Conservation (phyloP, 2,113 vertebrate genomes). For the Nansenia antarctica region DNA sequence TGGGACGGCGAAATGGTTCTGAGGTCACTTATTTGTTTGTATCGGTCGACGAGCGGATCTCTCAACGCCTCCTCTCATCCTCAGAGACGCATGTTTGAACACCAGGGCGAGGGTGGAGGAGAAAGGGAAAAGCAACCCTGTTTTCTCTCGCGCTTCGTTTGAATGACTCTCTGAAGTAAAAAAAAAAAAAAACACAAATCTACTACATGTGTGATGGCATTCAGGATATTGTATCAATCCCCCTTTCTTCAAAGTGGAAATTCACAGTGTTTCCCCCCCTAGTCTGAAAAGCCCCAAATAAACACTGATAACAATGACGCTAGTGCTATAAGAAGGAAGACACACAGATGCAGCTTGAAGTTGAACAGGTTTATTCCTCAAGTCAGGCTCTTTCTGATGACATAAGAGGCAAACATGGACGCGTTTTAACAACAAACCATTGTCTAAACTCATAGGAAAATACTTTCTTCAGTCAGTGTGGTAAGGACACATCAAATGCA, state of each 20-base stretch:
- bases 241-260: too few relatives aligned
- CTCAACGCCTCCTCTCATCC: not conserved
- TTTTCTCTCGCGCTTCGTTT: too few relatives aligned
- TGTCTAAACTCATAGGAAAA: slow-evolving; percentile 25
- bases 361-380: slow-evolving; percentile 44
- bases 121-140: too few relatives aligned
- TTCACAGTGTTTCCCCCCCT: too few relatives aligned
- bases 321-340: slow-evolving; percentile 19
- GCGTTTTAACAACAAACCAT: not conserved
- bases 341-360: slow-evolving; percentile 10
- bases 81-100: not conserved
- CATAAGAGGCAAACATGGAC: slow-evolving; percentile 17
- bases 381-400: slow-evolving; percentile 22
- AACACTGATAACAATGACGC: too few relatives aligned
- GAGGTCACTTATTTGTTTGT: not conserved
- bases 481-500: not conserved
- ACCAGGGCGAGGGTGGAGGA: not conserved
- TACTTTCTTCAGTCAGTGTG: slow-evolving; percentile 30
- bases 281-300: too few relatives aligned
- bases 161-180: too few relatives aligned
- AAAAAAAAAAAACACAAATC: too few relatives aligned
- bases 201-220: too few relatives aligned
- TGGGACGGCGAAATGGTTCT: not conserved
- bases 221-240: too few relatives aligned
- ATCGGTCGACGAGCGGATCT: not conserved